Conservation (phyloP, 2,797 vertebrate species). For the Pipistrellus pygmaeus region DNA sequence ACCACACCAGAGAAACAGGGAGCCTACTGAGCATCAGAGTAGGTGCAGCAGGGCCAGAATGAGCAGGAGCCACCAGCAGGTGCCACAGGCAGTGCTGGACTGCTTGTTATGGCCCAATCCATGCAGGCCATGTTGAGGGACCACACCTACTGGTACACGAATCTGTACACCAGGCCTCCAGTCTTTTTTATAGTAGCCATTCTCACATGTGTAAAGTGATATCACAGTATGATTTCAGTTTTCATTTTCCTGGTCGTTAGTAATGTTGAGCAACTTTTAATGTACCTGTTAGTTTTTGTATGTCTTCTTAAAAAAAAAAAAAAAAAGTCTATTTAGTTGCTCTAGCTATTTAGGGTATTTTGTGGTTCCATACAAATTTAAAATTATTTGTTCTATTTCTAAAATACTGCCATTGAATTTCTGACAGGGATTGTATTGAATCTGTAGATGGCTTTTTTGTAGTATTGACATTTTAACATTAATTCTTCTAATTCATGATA, state of each 20-base stretch:
- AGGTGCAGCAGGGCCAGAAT: too few species aligned
- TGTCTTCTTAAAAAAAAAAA: background rate
- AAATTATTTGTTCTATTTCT: background rate
- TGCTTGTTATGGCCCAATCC: too few species aligned
- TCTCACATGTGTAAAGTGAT: background rate
- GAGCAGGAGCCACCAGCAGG: too few species aligned
- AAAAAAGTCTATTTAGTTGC: background rate
- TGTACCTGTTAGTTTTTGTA: background rate
- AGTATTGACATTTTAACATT: background rate
- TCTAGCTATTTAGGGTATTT: background rate
- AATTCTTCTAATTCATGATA: background rate
- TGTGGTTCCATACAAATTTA: background rate
- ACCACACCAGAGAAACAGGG: too few species aligned
- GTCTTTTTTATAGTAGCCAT: background rate
- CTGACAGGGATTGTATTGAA: background rate
- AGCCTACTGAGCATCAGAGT: too few species aligned
- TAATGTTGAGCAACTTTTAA: background rate
- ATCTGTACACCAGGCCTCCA: too few species aligned
- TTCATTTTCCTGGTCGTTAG: background rate
- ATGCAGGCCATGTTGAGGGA: too few species aligned
- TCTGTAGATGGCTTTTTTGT: background rate
- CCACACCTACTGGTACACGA: too few species aligned
- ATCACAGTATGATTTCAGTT: background rate
- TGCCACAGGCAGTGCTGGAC: too few species aligned
- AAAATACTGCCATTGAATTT: background rate